Evolutionary conservation across 1,140 invertebrate genomes (phyloP), one percentile per base, ranked within the genome.

Genomic region (Atta cephalotes): DNA sequence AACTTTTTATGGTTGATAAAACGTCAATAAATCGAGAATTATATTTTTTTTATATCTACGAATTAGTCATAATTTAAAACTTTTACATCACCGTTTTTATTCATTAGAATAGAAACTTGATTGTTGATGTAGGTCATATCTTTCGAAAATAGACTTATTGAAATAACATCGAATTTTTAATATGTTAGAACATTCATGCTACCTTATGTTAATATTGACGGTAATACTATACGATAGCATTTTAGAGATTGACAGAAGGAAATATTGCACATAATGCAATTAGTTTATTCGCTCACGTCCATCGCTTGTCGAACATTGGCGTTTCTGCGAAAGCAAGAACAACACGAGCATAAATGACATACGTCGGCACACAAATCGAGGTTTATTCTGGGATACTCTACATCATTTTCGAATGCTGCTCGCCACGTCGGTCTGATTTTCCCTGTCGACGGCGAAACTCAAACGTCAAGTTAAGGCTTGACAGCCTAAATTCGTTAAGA

Each of bases 401-500:
- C 85, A 60, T 76, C 72, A 71, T 82, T 72, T 76, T 60, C 70
- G 49, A 28, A 63, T 76, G 39, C 58, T 76, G 56, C 49, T 68
- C 71, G 45, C 63, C 68, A 56, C 60, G 66, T 65, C 53, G 21
- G 60, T 56, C 35, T 65, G 62, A 56, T 88, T 85, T 70, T 53
- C 84, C 85, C 81, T 85, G 91, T 87, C 79, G 39, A 14, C 86
- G 58, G 53, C 70, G 88, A 93, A 93, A 93, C 92, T 94, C 92
- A 93, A 94, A 93, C 89, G 93, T 93, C 91, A 92, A 92, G 92
- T 92, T 93, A 90, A 91, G 87, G 88, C 89, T 91, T 92, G 92
- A 93, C 91, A 91, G 91, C 92, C 92, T 93, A 92, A 94, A 94
- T 93, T 94, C 92, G 93, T 93, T 93, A 93, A 93, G 92, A 92